These are phyloP conservation scores for Porites divaricata DNA, from an alignment of 92 coral and sea anemone species.

Conservation along the genomic window DNA sequence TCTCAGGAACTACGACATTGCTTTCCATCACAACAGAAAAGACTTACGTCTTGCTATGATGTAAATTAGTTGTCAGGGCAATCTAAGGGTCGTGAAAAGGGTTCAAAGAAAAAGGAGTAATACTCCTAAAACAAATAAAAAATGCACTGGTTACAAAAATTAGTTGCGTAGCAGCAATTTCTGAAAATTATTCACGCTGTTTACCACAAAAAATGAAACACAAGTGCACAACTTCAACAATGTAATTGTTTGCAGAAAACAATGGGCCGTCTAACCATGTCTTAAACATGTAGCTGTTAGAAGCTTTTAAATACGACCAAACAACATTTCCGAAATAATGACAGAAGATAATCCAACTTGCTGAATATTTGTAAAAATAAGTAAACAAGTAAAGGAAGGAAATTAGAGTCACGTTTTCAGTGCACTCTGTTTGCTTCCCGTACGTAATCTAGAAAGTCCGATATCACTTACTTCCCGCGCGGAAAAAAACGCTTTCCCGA, in stretches of 20 bases:
- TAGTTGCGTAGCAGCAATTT: neutral
- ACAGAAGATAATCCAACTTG: neutral
- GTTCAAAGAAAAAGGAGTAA: too few relatives aligned
- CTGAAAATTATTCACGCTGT: neutral
- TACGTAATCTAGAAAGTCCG: too few relatives aligned
- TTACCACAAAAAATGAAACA: neutral
- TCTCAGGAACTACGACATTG: neutral
- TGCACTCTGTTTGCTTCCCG: too few relatives aligned
- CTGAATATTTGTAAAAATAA: neutral
- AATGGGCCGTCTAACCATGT: neutral
- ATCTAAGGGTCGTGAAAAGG: too few relatives aligned
- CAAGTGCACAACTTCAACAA: neutral
- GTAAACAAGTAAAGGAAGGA: too few relatives aligned
- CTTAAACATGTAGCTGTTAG: too few relatives aligned
- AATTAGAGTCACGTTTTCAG: too few relatives aligned
- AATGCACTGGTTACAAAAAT: neutral
- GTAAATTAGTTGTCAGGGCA: neutral
- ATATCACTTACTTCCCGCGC: neutral
- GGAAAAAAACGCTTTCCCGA: neutral
- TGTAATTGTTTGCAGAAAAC: neutral
- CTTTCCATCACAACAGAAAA: neutral
- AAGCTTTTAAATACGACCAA: too few relatives aligned
- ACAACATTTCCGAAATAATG: constrained; percentile 2
- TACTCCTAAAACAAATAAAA: too few relatives aligned
- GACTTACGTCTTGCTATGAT: neutral